These are phyloP conservation scores for Sarcophilus harrisii DNA, from an alignment of 2,797 vertebrate genomes.

Conservation along the genomic window DNA sequence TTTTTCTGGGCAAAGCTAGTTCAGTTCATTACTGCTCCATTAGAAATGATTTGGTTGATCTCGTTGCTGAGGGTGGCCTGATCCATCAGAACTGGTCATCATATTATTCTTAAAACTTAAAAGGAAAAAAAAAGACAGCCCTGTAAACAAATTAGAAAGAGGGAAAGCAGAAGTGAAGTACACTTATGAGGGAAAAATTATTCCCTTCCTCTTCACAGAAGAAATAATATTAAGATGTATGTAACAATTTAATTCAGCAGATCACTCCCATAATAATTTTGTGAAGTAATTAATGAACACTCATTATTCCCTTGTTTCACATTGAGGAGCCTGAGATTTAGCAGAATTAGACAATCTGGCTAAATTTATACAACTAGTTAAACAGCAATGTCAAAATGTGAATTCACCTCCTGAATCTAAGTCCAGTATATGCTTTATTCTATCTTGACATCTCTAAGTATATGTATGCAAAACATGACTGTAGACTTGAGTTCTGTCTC, in stretches of 20 bases:
- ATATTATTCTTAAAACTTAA: not conserved
- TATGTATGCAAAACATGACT: accelerated
- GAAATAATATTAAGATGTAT: too few species aligned
- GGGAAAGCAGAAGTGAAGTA: not conserved
- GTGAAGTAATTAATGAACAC: not conserved
- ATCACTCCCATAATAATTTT: not conserved
- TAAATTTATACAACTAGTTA: not conserved
- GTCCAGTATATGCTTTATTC: not conserved
- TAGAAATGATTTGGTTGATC: too few species aligned
- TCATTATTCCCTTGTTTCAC: not conserved
- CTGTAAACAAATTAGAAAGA: not conserved
- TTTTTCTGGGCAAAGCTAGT: too few species aligned
- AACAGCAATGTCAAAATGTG: not conserved
- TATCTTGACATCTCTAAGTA: not conserved
- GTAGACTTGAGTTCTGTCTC: accelerated
- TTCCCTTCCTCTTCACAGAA: not conserved
- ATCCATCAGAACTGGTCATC: too few species aligned
- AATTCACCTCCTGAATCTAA: not conserved
- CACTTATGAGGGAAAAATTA: not conserved
- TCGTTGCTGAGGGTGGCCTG: too few species aligned
- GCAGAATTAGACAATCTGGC: not conserved
- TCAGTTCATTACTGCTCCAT: too few species aligned
- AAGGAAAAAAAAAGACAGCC: not conserved
- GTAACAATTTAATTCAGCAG: not conserved
- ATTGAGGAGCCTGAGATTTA: not conserved